A percentile compares a stretch with the other conserved stretches of the same genome.
These are phyloP conservation scores for Eumaeus atala DNA, from an alignment of 1,140 invertebrate species.

Conservation along the genomic window DNA sequence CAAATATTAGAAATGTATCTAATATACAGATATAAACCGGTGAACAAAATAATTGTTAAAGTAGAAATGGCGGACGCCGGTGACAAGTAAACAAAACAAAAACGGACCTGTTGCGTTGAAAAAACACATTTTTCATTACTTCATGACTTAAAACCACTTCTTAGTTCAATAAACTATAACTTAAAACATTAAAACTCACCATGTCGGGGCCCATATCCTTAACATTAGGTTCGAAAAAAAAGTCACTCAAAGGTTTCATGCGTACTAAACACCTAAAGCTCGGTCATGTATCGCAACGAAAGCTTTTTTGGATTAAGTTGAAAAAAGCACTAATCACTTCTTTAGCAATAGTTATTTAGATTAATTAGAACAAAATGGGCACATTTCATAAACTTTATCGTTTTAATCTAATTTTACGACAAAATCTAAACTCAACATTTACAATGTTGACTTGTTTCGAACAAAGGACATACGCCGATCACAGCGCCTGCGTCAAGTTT, in stretches of 20 bases:
- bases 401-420: slow-evolving; percentile 38
- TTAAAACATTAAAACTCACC: slow-evolving; percentile 70
- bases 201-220: slow-evolving; percentile 85
- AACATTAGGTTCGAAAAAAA: slow-evolving; percentile 81
- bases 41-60: slow-evolving; percentile 51
- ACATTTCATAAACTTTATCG: slow-evolving; percentile 56
- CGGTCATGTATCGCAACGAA: slow-evolving; percentile 56
- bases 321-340: slow-evolving; percentile 41
- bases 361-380: slow-evolving; percentile 37
- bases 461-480: slow-evolving; percentile 71
- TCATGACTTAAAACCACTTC: slow-evolving; percentile 62
- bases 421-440: slow-evolving; percentile 59
- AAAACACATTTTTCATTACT: slow-evolving; percentile 39
- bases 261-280: slow-evolving; percentile 73
- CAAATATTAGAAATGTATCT: slow-evolving; percentile 7
- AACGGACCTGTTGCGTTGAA: slow-evolving; percentile 66
- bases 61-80: slow-evolving; percentile 73
- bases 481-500: slow-evolving; percentile 68
- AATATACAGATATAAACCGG: slow-evolving; percentile 30
- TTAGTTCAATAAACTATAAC: slow-evolving; percentile 31
- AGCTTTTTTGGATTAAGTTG: slow-evolving; percentile 42
- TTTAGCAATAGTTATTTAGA: slow-evolving; percentile 34
- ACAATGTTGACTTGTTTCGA: slow-evolving; percentile 74
- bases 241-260: slow-evolving; percentile 82
- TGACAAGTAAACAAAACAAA: slow-evolving; percentile 74